Evolutionary conservation across 2,113 vertebrate species (phyloP).

Genomic region (Solenodon paradoxus): DNA sequence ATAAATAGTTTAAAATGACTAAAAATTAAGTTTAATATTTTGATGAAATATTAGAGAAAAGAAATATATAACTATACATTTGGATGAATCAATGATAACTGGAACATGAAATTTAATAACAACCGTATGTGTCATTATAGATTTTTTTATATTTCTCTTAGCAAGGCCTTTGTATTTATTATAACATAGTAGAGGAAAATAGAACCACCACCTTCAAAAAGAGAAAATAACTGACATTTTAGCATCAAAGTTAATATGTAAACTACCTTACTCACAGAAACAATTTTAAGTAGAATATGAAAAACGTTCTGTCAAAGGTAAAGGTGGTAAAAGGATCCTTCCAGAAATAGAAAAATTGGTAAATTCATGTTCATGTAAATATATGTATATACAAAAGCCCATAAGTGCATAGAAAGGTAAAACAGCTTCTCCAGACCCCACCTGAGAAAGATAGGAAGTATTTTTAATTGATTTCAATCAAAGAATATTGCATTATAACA

Average conservation of each 20-base stretch:
- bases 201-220: neutral
- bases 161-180: neutral
- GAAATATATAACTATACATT: neutral
- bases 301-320: neutral
- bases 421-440: neutral
- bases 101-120: neutral
- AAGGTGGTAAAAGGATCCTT: neutral
- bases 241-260: neutral
- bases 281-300: neutral
- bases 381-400: too few relatives aligned
- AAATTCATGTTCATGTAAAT: too few relatives aligned
- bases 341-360: neutral
- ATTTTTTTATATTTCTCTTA: neutral
- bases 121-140: neutral
- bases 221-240: neutral
- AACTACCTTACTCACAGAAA: neutral
- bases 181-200: neutral
- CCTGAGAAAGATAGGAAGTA: neutral
- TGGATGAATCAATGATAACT: neutral
- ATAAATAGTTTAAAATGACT: neutral
- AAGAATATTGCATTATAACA: too few relatives aligned
- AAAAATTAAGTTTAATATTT: too few relatives aligned
- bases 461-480: too few relatives aligned
- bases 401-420: neutral
- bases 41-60: neutral